Percentiles rank a stretch among this genome's conserved stretches.
These are phyloP conservation scores for Threskiornis aethiopicus DNA, from an alignment of 2,797 vertebrate species.

Conservation along the genomic window DNA sequence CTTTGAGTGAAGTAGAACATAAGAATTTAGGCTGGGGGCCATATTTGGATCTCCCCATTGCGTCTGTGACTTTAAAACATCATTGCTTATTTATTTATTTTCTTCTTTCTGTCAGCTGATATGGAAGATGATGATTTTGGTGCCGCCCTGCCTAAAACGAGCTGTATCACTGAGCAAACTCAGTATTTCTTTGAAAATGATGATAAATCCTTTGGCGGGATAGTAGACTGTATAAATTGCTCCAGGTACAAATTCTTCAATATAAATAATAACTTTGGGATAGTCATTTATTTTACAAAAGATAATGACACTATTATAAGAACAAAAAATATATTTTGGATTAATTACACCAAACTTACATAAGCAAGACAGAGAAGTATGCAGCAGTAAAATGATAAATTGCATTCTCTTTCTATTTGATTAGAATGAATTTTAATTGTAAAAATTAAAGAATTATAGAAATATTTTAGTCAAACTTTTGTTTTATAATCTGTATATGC, in stretches of 20 bases:
- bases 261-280: background rate
- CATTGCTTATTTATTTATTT: background rate
- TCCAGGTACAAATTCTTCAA: constrained; percentile 83
- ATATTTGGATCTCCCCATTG: background rate
- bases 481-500: background rate
- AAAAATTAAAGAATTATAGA: background rate
- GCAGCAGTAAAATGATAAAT: background rate
- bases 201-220: constrained; percentile 88
- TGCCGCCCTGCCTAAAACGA: constrained; percentile 90
- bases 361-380: background rate
- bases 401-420: background rate
- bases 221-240: constrained; percentile 97
- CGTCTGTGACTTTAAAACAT: background rate
- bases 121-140: constrained; percentile 90
- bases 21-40: background rate
- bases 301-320: background rate
- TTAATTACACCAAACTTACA: background rate
- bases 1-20: constrained; percentile 21
- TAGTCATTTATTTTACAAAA: background rate
- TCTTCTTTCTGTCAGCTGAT: constrained; percentile 78
- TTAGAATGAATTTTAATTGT: background rate
- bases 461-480: background rate
- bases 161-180: constrained; percentile 98
- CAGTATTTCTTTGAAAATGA: constrained; percentile 98
- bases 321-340: background rate